A percentile compares a stretch with the other conserved stretches of the same genome.
phyloP scores from a whole-genome alignment of 2,113 vertebrate species.

The Colossoma macropomum region DNA sequence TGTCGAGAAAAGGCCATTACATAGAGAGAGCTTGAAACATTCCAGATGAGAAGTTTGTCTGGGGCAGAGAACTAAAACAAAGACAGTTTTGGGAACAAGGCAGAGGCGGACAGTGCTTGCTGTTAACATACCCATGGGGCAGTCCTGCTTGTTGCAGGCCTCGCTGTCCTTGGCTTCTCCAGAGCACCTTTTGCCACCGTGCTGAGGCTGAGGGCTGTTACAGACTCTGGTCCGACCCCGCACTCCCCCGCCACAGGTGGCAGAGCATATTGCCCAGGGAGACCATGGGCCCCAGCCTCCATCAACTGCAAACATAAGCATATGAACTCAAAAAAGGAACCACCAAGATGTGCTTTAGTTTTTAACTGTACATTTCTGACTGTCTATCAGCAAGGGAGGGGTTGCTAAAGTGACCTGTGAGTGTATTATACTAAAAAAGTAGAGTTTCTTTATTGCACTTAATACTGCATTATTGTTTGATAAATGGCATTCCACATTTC shows the following conservation, averaged over 20 bases:
- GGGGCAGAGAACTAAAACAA: neutral
- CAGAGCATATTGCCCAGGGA: slow-evolving; percentile 91
- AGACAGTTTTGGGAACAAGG: no score
- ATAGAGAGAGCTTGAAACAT: neutral
- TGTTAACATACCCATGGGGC: slow-evolving; percentile 85
- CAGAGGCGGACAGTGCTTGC: neutral
- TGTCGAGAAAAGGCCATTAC: neutral
- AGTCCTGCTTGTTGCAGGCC: slow-evolving; percentile 87
- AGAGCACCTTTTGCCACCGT: slow-evolving; percentile 85
- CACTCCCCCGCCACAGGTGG: slow-evolving; percentile 89
- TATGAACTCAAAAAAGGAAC: neutral
- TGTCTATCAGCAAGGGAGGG: no score
- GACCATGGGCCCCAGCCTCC: slow-evolving; percentile 97
- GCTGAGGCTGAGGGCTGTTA: slow-evolving; percentile 89
- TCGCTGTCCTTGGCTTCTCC: slow-evolving; percentile 84
- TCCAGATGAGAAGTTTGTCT: neutral
- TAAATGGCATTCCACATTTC: no score
- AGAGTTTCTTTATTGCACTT: no score
- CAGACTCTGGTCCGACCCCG: slow-evolving; percentile 85
- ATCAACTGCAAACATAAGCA: slow-evolving; percentile 79
- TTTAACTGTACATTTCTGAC: no score
- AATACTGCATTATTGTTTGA: no score
- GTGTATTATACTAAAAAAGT: no score
- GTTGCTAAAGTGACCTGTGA: no score
- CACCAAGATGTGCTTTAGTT: no score